phyloP scores from a whole-genome alignment of 2,113 vertebrate genomes.

The Chloebia gouldiae region DNA sequence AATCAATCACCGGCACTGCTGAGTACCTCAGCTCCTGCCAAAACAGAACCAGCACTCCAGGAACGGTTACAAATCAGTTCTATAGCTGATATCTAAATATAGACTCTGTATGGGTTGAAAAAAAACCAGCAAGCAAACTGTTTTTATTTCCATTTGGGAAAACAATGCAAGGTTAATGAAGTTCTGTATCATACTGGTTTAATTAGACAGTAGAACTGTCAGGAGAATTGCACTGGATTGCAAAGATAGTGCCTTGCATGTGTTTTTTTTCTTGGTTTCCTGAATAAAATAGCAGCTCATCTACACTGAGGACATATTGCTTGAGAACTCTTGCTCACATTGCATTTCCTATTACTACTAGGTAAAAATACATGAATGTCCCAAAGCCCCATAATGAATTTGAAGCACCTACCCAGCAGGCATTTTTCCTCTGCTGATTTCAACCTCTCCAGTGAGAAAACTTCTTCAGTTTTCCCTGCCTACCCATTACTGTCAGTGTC shows the following conservation, averaged over 20 bases:
- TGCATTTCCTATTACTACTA: not conserved
- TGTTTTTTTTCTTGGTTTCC: not conserved
- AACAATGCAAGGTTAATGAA: not conserved
- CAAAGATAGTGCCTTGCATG: not conserved
- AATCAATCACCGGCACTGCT: not conserved
- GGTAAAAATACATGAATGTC: not conserved
- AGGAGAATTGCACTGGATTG: not conserved
- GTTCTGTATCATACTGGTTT: not conserved
- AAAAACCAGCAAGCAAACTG: not conserved
- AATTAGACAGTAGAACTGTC: not conserved
- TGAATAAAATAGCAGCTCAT: not conserved
- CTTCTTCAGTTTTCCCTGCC: not conserved
- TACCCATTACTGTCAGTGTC: not conserved
- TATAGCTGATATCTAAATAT: not conserved
- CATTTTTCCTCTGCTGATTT: not conserved
- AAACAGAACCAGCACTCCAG: not conserved
- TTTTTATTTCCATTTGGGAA: not conserved
- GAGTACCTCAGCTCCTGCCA: not conserved
- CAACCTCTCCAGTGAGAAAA: not conserved
- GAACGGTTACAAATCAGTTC: not conserved
- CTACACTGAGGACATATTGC: not conserved
- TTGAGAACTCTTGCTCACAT: not conserved
- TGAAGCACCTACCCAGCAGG: not conserved
- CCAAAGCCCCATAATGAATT: not conserved
- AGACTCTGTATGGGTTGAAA: not conserved